Evolutionary conservation across 2,113 vertebrate species (phyloP), one percentile per base, ranked within the genome.

Genomic region (Micromys minutus): DNA sequence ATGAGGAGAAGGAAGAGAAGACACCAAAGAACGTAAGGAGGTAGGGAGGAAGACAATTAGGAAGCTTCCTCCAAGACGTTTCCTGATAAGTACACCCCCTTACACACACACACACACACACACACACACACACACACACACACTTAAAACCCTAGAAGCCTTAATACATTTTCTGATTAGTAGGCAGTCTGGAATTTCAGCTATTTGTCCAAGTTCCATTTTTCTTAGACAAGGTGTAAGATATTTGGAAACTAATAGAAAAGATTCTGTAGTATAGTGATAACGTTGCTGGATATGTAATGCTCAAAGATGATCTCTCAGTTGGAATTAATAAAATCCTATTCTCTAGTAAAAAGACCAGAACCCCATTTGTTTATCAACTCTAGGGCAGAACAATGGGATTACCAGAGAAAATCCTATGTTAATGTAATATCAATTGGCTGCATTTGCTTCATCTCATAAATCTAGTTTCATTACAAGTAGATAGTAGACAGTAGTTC

Each of bases 391-490:
- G 24, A 87, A 93, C 11, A 34, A 39, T 76, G 59, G 21, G 9
- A 17, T 84, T n/a, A 47, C 39, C 12, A 88, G 29, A 77, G 72
- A 84, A 97, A 97, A 91, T 34, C 57, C 96, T 36, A 10, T 42
- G 88, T 9, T 1, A 91, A 77, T 61, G 29, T 85, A 67, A 88
- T 90, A 90, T 6, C 0, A 93, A 81, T 71, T 52, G 63, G 34
- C 77, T 95, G 55, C 3, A 11, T 1, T 97, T 89, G 69, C 87
- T 96, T 90, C 4, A 92, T 72, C 89, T 92, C 24, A 94, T 91
- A 75, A 89, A 91, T 63, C 93, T 94, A 12, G 4, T 81, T 97
- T 94, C 90, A 94, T 90, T 90, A 94, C 94, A 63, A 76, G 91
- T 72, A 29, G 74, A 63, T 52, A 79, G 95, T 42, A 71, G 61